Evolutionary conservation across 2,888 invertebrate genomes (phyloP).

Genomic region (Drosophila trichaetosa): DNA sequence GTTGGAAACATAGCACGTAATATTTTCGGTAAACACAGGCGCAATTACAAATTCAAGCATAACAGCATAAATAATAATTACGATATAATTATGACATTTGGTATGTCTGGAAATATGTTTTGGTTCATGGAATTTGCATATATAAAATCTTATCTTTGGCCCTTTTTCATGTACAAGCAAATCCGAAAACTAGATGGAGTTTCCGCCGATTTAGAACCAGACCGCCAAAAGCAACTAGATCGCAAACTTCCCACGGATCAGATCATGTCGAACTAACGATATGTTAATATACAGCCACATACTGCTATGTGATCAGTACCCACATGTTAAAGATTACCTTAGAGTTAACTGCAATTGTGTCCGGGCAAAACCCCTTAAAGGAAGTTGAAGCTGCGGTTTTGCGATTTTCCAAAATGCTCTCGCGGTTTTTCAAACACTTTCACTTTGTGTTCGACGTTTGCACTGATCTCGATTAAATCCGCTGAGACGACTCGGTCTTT

Average conservation of each 20-base stretch:
- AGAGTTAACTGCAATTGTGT: constrained; percentile 20
- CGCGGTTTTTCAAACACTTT: constrained; percentile 72
- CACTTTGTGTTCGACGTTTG: constrained; percentile 4
- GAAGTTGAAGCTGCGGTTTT: constrained; percentile 66
- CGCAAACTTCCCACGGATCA: constrained; percentile 62
- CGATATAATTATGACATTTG: constrained; percentile 73
- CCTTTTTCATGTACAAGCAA: constrained; percentile 46
- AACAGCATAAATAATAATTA: constrained; percentile 82
- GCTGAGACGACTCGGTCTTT: constrained; percentile 25
- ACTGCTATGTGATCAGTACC: constrained; percentile 35
- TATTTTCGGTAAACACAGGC: constrained; percentile 64
- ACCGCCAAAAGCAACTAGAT: constrained; percentile 16
- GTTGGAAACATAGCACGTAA: constrained; percentile 40
- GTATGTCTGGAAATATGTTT: constrained; percentile 29
- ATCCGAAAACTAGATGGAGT: constrained; percentile 63
- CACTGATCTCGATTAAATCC: constrained; percentile 79
- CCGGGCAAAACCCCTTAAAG: constrained; percentile 71
- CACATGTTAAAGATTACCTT: constrained; percentile 76
- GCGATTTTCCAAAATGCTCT: constrained; percentile 40
- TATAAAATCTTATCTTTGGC: constrained; percentile 17
- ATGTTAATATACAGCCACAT: constrained; percentile 58
- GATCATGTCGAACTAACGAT: constrained; percentile 66
- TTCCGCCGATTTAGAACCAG: constrained; percentile 54
- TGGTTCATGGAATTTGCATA: constrained; percentile 41
- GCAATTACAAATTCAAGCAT: constrained; percentile 54